phyloP scores from a whole-genome alignment of 2,888 invertebrate genomes.

The Zygothrica quintamaculata region DNA sequence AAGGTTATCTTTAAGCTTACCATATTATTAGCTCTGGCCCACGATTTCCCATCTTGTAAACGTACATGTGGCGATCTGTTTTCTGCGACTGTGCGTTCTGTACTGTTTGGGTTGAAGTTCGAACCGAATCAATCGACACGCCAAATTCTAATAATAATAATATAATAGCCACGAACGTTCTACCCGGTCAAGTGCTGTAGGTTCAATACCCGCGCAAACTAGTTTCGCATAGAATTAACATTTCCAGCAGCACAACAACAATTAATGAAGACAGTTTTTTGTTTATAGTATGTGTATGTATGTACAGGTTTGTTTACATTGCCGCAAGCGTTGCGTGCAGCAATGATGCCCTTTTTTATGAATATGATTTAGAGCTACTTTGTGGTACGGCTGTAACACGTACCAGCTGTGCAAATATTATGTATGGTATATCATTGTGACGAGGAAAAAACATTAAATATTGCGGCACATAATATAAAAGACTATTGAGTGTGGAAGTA shows the following conservation, averaged over 20 bases:
- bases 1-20: conserved; percentile 44
- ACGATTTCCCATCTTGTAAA: conserved; percentile 81
- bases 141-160: conserved; percentile 23
- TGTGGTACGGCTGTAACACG: conserved; percentile 28
- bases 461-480: conserved; percentile 7
- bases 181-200: conserved; percentile 62
- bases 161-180: conserved; percentile 37
- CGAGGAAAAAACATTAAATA: conserved; percentile 5
- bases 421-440: conserved; percentile 18
- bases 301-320: conserved; percentile 32
- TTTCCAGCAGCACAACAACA: conserved; percentile 31
- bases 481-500: conserved; percentile 21
- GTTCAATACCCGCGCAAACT: conserved; percentile 70
- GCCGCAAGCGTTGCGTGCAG: not conserved
- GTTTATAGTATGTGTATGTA: conserved; percentile 17
- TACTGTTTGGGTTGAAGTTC: conserved; percentile 24
- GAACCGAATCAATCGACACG: conserved; percentile 33
- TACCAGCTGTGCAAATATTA: conserved; percentile 48
- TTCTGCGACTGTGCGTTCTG: conserved; percentile 2
- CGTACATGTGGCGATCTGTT: conserved; percentile 46
- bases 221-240: conserved; percentile 64
- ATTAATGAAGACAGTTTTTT: conserved; percentile 19
- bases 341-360: conserved; percentile 1
- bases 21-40: conserved; percentile 84
- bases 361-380: conserved; percentile 1